phyloP scores from a whole-genome alignment of 2,888 invertebrate species.

The Liopterus haemorrhoidalis region DNA sequence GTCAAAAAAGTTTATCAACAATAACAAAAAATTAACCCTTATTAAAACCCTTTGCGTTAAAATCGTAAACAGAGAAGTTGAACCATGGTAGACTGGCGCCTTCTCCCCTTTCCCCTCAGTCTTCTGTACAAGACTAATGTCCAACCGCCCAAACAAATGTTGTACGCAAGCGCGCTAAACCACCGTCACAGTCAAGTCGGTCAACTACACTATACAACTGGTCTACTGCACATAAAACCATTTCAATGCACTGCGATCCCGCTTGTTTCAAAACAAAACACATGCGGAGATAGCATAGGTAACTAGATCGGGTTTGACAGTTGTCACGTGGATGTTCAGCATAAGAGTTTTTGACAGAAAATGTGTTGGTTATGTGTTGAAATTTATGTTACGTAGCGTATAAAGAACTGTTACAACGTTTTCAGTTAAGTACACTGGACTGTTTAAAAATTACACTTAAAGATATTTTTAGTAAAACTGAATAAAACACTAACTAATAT shows the following conservation, averaged over 20 bases:
- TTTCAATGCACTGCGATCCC: slow-evolving; percentile 47
- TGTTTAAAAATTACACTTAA: too few species aligned
- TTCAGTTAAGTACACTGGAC: too few species aligned
- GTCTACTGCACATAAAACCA: slow-evolving; percentile 45
- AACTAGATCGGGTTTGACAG: slow-evolving; percentile 47
- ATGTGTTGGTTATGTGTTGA: too few species aligned
- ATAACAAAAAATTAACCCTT: too few species aligned
- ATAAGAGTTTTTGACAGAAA: slow-evolving; percentile 36
- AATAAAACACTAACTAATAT: too few species aligned
- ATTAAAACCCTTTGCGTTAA: too few species aligned
- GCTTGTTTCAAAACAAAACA: slow-evolving; percentile 49
- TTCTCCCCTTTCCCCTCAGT: slow-evolving; percentile 39
- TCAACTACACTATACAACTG: slow-evolving; percentile 34
- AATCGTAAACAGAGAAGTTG: slow-evolving; percentile 40
- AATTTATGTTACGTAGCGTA: too few species aligned
- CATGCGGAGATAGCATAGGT: slow-evolving; percentile 47
- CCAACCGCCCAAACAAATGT: slow-evolving; percentile 39
- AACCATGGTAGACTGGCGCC: slow-evolving; percentile 43
- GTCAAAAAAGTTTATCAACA: too few species aligned
- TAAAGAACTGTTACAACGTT: too few species aligned
- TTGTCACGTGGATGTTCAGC: slow-evolving; percentile 43
- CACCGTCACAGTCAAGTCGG: slow-evolving; percentile 12
- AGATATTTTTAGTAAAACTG: too few species aligned
- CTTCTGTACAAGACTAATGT: slow-evolving; percentile 44
- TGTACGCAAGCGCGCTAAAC: slow-evolving; percentile 28